phyloP scores from a whole-genome alignment of 2,888 invertebrate genomes.

The Macrostomum cliftonense region DNA sequence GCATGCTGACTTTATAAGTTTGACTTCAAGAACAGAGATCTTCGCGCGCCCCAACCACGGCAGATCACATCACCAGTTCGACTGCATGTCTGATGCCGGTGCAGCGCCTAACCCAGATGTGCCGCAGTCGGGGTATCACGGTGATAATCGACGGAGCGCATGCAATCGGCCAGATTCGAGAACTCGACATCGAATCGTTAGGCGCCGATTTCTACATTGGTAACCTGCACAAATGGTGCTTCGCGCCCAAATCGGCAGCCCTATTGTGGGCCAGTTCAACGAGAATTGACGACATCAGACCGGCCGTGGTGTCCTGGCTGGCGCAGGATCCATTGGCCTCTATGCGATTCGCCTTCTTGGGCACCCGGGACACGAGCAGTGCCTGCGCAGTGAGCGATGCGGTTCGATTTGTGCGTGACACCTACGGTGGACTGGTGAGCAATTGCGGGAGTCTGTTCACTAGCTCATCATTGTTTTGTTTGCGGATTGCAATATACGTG shows the following conservation, averaged over 20 bases:
- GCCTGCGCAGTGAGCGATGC: constrained; percentile 14
- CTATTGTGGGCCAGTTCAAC: constrained; percentile 15
- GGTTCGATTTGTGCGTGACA: constrained; percentile 16
- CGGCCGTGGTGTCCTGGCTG: too few relatives aligned
- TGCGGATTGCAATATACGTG: too few relatives aligned
- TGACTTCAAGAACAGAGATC: too few relatives aligned
- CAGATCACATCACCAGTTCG: constrained; percentile 28
- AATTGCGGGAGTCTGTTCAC: too few relatives aligned
- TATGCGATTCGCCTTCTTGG: constrained; percentile 8
- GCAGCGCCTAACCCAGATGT: constrained; percentile 18
- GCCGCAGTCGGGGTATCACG: constrained; percentile 19
- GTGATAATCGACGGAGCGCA: constrained; percentile 30
- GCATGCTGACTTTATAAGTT: too few relatives aligned
- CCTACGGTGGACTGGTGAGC: constrained; percentile 19
- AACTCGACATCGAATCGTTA: constrained; percentile 19
- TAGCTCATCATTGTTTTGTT: too few relatives aligned
- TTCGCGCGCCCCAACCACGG: too few relatives aligned
- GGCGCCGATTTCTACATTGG: constrained; percentile 27
- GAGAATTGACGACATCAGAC: too few relatives aligned
- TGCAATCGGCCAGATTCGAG: constrained; percentile 23
- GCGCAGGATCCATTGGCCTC: too few relatives aligned
- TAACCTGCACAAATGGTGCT: constrained; percentile 27
- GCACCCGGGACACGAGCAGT: constrained; percentile 17
- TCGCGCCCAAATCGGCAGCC: constrained; percentile 23
- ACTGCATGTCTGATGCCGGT: constrained; percentile 24